Percentiles rank a stretch among this genome's conserved stretches.
phyloP scores from a whole-genome alignment of 2,888 invertebrate genomes.

The Pseudococcus longispinus region DNA sequence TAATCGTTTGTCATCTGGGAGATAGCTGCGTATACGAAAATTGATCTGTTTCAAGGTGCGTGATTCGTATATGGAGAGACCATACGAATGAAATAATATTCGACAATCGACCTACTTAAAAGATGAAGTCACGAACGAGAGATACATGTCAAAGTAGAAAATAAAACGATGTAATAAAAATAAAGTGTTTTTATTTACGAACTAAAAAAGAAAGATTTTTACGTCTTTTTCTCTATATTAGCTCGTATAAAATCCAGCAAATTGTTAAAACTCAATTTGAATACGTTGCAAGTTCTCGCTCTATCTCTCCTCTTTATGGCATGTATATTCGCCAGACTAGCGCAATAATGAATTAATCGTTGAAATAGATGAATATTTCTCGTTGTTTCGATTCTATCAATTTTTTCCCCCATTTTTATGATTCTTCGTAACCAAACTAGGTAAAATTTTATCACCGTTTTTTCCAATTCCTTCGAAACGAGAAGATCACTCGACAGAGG shows the following conservation, averaged over 20 bases:
- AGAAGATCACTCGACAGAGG: background rate
- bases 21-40: background rate
- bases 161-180: constrained; percentile 44
- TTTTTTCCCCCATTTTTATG: background rate
- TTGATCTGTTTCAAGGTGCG: constrained; percentile 19
- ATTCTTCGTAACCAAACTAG: background rate
- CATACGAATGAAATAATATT: constrained; percentile 38
- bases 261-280: constrained; percentile 26
- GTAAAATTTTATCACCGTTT: background rate
- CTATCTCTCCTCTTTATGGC: background rate
- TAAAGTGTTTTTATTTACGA: constrained; percentile 45
- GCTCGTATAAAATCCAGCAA: constrained; percentile 1
- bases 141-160: constrained; percentile 40
- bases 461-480: background rate
- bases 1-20: constrained; percentile 24
- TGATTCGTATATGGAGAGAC: constrained; percentile 14
- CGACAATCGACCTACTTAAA: constrained; percentile 43
- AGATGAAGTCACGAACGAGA: constrained; percentile 41
- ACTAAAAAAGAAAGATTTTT: constrained; percentile 36
- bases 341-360: constrained; percentile 36
- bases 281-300: constrained; percentile 10
- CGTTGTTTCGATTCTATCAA: background rate
- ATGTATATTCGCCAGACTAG: background rate
- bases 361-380: background rate
- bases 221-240: constrained; percentile 27